Base-by-base conservation (phyloP, 1,140 invertebrate species). In the Meteorus sp. region DNA sequence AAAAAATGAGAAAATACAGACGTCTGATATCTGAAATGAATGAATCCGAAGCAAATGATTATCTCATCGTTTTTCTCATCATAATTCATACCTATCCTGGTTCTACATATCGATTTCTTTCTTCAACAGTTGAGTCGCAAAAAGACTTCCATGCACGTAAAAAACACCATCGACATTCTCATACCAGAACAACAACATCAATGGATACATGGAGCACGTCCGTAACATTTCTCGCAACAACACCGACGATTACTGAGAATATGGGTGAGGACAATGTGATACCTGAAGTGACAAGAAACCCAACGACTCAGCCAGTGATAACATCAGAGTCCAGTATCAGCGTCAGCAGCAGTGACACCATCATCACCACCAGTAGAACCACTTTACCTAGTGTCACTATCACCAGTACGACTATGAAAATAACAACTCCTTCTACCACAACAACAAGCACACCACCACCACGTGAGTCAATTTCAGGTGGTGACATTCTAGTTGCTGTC, bases 111-210 rank as follows among this genome's bases (percentile, higher is more conserved):
- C n/a, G n/a, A n/a, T n/a, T n/a, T 52, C 47, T 19, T n/a, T 37
- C 48, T 22, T 61, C 61, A 68, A 31, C 78, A 94, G 92, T 93
- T 63, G 91, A 94, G 75, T 89, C 92, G 4, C 92, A 94, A 75
- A 90, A 90, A 74, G 90, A 93, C 74, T 94, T 91, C 76, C 91
- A 94, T 75, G 85, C 67, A 58, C 78, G 64, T 56, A 81, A 67
- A 76, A 84, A 82, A 75, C 71, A 79, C 66, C 72, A 80, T 78
- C 71, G 67, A 74, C 72, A 83, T 78, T 41, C 33, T 9, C 60
- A 75, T 77, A 27, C 72, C 43, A 70, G 62, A 41, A 78, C 74
- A 51, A 77, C 74, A 64, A 73, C 69, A 67, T 78, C 65, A 67
- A 79, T 69, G 62, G 77, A 63, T 66, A 75, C 69, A 66, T 72